Evolutionary conservation across 2,797 vertebrate genomes (phyloP).

Genomic region (Trachops cirrhosus): DNA sequence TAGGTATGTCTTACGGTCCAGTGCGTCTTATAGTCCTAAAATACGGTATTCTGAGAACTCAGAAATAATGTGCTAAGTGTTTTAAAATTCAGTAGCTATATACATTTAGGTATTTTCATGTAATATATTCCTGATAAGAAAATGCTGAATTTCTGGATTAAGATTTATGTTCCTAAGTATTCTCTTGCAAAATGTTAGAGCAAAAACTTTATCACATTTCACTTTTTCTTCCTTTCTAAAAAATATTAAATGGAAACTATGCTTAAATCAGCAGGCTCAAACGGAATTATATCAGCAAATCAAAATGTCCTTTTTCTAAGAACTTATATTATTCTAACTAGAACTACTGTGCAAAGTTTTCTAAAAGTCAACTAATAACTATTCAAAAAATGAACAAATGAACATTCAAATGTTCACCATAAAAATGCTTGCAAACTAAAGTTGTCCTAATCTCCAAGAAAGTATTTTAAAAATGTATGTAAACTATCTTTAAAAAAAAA

Average conservation of each 20-base stretch:
- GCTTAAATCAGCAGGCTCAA: constrained; percentile 30
- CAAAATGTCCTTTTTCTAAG: neutral
- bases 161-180: constrained; percentile 19
- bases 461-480: neutral
- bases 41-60: neutral
- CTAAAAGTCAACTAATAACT: constrained; percentile 6
- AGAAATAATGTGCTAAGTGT: constrained; percentile 2
- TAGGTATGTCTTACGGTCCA: too few species aligned
- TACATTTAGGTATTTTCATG: neutral
- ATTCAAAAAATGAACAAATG: constrained; percentile 8
- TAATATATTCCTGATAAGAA: neutral
- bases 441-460: neutral
- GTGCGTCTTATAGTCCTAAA: too few species aligned
- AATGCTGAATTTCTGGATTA: constrained; percentile 5
- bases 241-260: neutral
- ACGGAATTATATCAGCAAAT: neutral
- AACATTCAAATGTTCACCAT: neutral
- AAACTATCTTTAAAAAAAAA: constrained; percentile 1
- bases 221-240: neutral
- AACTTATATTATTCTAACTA: constrained; percentile 11
- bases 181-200: neutral
- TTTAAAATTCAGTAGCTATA: constrained; percentile 24
- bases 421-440: constrained; percentile 27
- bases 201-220: neutral
- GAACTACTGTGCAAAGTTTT: neutral